Evolutionary conservation across 2,113 vertebrate genomes (phyloP).

Genomic region (Vombatus ursinus): DNA sequence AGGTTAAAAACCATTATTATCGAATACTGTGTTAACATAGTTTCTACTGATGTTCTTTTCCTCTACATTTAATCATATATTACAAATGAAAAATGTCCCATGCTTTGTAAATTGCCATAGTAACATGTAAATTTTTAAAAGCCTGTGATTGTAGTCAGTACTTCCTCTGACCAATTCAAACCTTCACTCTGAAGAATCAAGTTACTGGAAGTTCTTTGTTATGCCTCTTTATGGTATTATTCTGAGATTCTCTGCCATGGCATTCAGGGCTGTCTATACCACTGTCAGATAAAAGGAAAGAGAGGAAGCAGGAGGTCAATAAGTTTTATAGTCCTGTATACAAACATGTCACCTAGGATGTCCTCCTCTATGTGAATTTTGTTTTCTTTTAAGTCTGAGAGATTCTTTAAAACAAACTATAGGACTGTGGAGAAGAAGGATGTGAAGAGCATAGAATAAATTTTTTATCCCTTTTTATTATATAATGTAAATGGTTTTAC

Average conservation of each 20-base stretch:
- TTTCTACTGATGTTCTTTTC: constrained; percentile 48
- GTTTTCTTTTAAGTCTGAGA: background rate
- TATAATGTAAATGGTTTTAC: background rate
- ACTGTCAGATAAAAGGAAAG: background rate
- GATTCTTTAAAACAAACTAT: background rate
- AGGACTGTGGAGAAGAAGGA: background rate
- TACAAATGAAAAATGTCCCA: background rate
- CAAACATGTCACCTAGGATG: background rate
- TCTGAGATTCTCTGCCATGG: background rate
- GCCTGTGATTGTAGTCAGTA: background rate
- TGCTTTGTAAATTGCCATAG: background rate
- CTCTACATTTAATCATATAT: background rate
- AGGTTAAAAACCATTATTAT: constrained; percentile 13
- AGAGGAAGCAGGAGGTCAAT: background rate
- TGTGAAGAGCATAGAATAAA: background rate
- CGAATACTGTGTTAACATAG: constrained; percentile 2
- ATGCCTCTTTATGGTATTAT: background rate
- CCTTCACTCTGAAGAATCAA: background rate
- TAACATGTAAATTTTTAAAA: background rate
- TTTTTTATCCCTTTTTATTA: background rate
- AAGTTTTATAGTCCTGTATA: background rate
- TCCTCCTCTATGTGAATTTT: background rate
- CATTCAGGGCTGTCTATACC: background rate
- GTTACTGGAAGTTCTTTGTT: background rate
- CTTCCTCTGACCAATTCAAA: background rate